These are phyloP conservation scores for Myrmecophaga tridactyla DNA, from an alignment of 2,113 vertebrate species.

Conservation along the genomic window DNA sequence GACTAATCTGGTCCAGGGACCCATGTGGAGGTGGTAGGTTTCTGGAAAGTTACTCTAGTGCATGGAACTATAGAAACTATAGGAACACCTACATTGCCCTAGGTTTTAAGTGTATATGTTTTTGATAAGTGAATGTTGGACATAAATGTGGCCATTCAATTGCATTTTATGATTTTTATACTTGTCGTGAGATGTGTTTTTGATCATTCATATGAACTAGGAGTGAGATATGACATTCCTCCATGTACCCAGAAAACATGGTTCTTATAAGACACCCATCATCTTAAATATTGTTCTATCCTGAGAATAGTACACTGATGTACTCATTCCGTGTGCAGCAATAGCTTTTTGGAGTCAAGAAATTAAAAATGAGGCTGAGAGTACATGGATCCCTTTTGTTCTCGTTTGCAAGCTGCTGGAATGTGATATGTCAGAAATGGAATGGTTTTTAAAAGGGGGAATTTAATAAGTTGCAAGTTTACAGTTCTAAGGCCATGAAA, in stretches of 20 bases:
- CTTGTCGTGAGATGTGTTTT: not conserved
- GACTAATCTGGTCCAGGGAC: too few relatives aligned
- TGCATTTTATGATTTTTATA: not conserved
- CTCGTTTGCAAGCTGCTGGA: too few relatives aligned
- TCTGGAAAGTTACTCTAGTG: too few relatives aligned
- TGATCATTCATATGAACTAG: not conserved
- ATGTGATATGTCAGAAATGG: too few relatives aligned
- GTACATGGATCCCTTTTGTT: not conserved
- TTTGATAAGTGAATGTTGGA: not conserved
- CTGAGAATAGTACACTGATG: not conserved
- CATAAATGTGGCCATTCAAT: not conserved
- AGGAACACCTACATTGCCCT: too few relatives aligned
- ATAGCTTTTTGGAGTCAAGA: not conserved
- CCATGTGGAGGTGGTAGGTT: too few relatives aligned
- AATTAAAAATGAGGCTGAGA: not conserved
- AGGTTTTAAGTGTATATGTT: not conserved
- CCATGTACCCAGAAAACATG: not conserved
- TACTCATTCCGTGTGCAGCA: not conserved
- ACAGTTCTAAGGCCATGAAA: too few relatives aligned
- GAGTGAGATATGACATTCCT: not conserved
- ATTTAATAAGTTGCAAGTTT: too few relatives aligned
- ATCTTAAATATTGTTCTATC: not conserved
- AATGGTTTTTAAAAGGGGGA: too few relatives aligned
- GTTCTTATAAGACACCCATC: not conserved
- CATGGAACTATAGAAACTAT: too few relatives aligned